Base-by-base conservation (phyloP, 1,140 invertebrate genomes). In the Limonius californicus region DNA sequence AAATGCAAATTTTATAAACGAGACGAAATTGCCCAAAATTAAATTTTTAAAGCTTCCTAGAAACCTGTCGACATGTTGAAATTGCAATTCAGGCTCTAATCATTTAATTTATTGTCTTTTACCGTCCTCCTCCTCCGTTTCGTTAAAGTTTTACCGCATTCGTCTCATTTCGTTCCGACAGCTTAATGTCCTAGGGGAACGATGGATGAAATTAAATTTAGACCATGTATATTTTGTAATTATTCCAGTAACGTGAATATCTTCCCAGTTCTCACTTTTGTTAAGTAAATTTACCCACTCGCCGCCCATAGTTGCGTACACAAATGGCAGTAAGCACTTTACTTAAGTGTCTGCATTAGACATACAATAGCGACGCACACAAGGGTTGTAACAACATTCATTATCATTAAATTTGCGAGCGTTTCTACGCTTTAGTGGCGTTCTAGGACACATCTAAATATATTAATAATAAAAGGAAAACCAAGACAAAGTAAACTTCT, bases 321-420 rank as follows among this genome's bases (percentile, higher is more conserved):
- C 35, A 39, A 39, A 39, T 39, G 35, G 35, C n/a, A 39, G 35
- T 39, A 39, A 39, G 35, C 35, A 39, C 35, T 39, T 39, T 39
- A 14, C 35, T 39, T 39, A 39, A 39, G 35, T 39, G 35, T 39
- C 35, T 39, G 35, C 35, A 39, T 39, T 39, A 39, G 35, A 39
- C 35, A 39, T 39, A 39, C 35, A 39, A 39, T 39, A 14, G 35
- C 8, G 35, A 39, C 35, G n/a, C 35, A 39, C 35, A 39, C 35
- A 14, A 39, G 35, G 35, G 35, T 12, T 39, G 8, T 39, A 39
- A 39, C 35, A 39, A 39, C 35, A 39, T 39, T 39, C 35, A 39
- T 39, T 39, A 39, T 39, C 35, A 39, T 39, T 39, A 39, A 39
- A 39, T 39, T 39, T 39, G 35, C 35, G 7, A 39, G 35, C n/a